phyloP scores from a whole-genome alignment of 2,888 invertebrate genomes.

The Dryocosmus kuriphilus region DNA sequence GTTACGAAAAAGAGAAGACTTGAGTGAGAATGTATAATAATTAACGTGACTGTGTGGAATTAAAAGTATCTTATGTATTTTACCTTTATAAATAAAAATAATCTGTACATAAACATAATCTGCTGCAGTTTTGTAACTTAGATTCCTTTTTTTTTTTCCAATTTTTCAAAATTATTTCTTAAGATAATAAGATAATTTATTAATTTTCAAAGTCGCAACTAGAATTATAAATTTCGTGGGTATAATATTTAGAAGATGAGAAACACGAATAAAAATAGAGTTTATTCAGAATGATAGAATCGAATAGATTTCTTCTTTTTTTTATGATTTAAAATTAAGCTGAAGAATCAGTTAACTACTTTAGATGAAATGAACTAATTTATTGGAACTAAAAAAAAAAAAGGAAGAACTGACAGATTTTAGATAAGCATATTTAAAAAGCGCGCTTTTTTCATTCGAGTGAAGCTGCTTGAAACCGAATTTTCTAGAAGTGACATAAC shows the following conservation, averaged over 20 bases:
- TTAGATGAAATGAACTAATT: too few species aligned
- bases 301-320: too few species aligned
- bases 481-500: not conserved
- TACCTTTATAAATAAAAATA: conserved; percentile 1
- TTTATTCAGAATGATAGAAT: too few species aligned
- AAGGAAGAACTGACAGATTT: too few species aligned
- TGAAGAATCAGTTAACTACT: too few species aligned
- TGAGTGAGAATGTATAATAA: conserved; percentile 1
- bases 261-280: too few species aligned
- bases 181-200: too few species aligned
- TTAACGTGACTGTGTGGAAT: not conserved
- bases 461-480: not conserved
- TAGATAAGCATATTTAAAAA: not conserved
- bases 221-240: too few species aligned
- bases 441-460: not conserved
- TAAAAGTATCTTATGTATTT: conserved; percentile 6
- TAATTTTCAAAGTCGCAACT: too few species aligned
- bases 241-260: too few species aligned
- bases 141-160: not conserved
- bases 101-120: not conserved
- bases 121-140: not conserved
- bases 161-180: not conserved
- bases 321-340: too few species aligned
- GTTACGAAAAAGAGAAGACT: not conserved
- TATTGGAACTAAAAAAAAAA: too few species aligned